Base-by-base conservation (phyloP, 2,113 vertebrate species). In the Actinemys pallida region DNA sequence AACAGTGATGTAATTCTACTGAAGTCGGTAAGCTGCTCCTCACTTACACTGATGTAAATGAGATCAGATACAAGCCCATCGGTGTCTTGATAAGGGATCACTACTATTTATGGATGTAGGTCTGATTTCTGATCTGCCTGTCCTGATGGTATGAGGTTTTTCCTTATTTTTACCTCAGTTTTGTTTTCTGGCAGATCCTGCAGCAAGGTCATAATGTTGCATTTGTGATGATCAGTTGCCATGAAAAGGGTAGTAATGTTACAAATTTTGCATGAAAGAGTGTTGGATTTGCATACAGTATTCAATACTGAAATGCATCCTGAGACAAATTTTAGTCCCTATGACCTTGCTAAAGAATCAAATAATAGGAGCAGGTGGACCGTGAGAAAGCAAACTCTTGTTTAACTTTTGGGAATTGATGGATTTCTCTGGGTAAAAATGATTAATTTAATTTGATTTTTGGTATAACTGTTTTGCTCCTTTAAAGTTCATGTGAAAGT, bases 261-360 rank as follows among this genome's bases (percentile, higher is more conserved):
- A 78, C 75, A 47, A 47, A 78, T 78, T 47, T 27, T 47, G 25
- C 42, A 78, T 78, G 14, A 78, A 47, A 78, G 39, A 25, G 22
- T 78, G 31, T 8, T 83, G 81, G 14, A 62, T 88, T 84, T 88
- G 29, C 49, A 62, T 90, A 16, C 29, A 35, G 20, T 0, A 84
- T 9, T 25, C 1, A 8, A 42, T 42, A 27, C 24, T 0, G 0
- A 50, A 25, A 10, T 0, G 1, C 3, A 12, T 83, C 31, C 31
- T 25, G 24, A 45, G 6, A 9, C n/a, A 65, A 72, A 52, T 47
- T 82, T 87, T 86, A 69, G 54, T 69, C 65, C 50, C 65, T 20
- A 50, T 14, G 49, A 11, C 76, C 20, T 62, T 56, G 86, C 2
- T 57, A 83, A 89, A 89, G 22, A 79, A 35, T 90, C 24, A 90